Conservation (phyloP, 2,797 vertebrate genomes). For the Schizopygopsis malacanthus region DNA sequence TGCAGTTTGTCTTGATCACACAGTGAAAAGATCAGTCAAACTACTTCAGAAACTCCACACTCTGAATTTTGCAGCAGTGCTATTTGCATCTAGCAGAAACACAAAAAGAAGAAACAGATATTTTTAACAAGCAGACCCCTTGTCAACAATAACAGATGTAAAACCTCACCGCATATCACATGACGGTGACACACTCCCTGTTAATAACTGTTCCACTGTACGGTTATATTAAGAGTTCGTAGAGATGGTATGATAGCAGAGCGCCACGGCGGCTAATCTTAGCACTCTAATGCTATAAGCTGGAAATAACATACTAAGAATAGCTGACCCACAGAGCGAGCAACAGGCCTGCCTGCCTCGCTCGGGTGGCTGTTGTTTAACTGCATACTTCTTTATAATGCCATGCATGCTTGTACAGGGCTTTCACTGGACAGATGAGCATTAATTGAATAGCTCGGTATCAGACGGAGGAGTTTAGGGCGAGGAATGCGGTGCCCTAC, state of each 20-base stretch:
- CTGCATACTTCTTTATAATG: constrained; percentile 40
- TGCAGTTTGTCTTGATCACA: background rate
- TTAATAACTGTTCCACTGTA: constrained; percentile 92
- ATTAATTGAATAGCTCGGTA: constrained; percentile 44
- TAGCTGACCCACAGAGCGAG: constrained; percentile 99
- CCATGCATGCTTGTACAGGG: constrained; percentile 27
- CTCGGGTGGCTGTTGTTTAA: constrained; percentile 48
- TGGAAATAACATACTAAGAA: constrained; percentile 99
- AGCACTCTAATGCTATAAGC: constrained; percentile 96
- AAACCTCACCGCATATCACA: constrained; percentile 83
- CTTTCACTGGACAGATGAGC: constrained; percentile 34
- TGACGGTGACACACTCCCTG: constrained; percentile 88
- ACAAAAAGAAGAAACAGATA: constrained; percentile 3
- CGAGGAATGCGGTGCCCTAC: constrained; percentile 26
- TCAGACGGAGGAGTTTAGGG: constrained; percentile 2
- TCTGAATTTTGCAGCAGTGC: background rate
- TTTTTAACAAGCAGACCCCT: background rate
- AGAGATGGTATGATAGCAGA: constrained; percentile 96
- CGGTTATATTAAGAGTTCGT: constrained; percentile 93
- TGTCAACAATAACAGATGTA: constrained; percentile 50
- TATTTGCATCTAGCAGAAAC: background rate
- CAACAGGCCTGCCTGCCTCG: constrained; percentile 72
- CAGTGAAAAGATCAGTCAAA: background rate
- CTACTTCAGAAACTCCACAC: background rate
- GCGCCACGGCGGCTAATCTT: constrained; percentile 93